These are phyloP conservation scores for Heliconius charithonia DNA, from an alignment of 2,888 invertebrate genomes.

Conservation along the genomic window DNA sequence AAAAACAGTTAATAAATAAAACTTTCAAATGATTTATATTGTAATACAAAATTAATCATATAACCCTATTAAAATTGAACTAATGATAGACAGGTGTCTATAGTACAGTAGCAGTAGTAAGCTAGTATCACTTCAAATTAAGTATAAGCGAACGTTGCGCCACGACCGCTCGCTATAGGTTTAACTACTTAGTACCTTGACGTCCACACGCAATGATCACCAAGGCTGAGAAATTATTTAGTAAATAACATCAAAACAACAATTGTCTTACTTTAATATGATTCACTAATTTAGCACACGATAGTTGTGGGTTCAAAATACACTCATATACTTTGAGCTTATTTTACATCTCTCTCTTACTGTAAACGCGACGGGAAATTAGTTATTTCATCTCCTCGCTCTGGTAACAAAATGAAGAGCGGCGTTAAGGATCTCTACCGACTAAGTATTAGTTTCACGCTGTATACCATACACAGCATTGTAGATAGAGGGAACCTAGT, in stretches of 20 bases:
- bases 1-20: no score
- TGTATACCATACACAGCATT: no score
- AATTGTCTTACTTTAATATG: neutral
- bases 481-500: no score
- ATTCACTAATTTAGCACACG: neutral
- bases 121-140: constrained; percentile 5
- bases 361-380: no score
- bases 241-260: constrained; percentile 6
- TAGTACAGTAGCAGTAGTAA: neutral
- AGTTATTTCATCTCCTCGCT: no score
- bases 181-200: constrained; percentile 6
- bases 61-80: neutral
- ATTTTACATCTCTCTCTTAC: neutral
- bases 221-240: constrained; percentile 21
- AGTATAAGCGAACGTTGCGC: constrained; percentile 8
- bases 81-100: neutral
- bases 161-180: neutral
- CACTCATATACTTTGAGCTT: neutral
- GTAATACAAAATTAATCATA: neutral
- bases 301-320: neutral
- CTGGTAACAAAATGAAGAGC: no score
- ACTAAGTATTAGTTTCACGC: no score
- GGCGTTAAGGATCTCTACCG: no score
- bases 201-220: constrained; percentile 20
- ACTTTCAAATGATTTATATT: no score